phyloP scores from a whole-genome alignment of 2,797 vertebrate genomes.

The Poeciliopsis presidionis region DNA sequence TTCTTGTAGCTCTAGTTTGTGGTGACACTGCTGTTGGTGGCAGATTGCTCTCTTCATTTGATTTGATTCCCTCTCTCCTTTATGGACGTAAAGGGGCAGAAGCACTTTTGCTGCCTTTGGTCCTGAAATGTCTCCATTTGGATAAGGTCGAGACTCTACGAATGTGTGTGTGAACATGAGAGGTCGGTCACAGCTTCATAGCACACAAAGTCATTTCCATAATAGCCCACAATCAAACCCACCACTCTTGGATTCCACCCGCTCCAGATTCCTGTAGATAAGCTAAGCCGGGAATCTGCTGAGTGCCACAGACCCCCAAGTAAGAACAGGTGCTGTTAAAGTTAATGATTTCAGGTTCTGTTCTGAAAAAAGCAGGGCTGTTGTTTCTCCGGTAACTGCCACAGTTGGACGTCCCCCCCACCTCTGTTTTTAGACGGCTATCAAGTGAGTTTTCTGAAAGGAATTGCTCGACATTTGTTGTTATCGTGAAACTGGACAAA shows the following conservation, averaged over 20 bases:
- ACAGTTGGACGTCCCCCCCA: constrained; percentile 61
- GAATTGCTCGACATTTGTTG: constrained; percentile 69
- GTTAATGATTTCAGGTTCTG: constrained; percentile 76
- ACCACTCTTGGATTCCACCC: constrained; percentile 79
- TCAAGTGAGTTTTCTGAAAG: constrained; percentile 34
- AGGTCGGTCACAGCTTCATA: constrained; percentile 69
- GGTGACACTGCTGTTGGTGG: constrained; percentile 40
- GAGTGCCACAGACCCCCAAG: constrained; percentile 80
- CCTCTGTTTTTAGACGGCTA: constrained; percentile 47
- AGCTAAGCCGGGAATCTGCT: constrained; percentile 74
- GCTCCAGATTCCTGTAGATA: constrained; percentile 82
- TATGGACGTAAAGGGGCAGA: constrained; percentile 44
- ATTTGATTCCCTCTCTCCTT: constrained; percentile 40
- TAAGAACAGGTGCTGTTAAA: constrained; percentile 84
- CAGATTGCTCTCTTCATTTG: constrained; percentile 46
- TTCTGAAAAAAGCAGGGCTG: constrained; percentile 34
- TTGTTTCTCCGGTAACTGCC: constrained; percentile 70
- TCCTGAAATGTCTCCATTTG: constrained; percentile 66
- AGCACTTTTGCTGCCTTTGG: constrained; percentile 64
- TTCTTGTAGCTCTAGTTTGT: constrained; percentile 47
- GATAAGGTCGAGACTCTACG: constrained; percentile 70
- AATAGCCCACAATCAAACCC: constrained; percentile 84
- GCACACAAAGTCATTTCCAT: constrained; percentile 79
- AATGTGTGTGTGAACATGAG: constrained; percentile 7
- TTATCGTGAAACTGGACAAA: constrained; percentile 69